These are phyloP conservation scores for Agelaius tricolor DNA, from an alignment of 2,113 vertebrate species.

Conservation along the genomic window DNA sequence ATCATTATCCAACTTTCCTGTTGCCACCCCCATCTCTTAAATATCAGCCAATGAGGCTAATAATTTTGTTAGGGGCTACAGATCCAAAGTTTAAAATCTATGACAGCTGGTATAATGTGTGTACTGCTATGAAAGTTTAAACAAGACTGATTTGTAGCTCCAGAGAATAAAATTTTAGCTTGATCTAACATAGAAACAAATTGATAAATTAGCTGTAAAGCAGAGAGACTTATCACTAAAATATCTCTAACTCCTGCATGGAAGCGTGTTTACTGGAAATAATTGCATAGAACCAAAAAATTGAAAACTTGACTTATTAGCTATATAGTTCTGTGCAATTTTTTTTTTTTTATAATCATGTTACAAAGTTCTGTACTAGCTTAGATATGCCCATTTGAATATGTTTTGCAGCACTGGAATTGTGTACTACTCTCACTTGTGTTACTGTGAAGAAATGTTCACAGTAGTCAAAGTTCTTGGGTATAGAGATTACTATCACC, in stretches of 20 bases:
- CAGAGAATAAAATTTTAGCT: neutral
- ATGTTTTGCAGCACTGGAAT: neutral
- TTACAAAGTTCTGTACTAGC: neutral
- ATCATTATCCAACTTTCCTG: neutral
- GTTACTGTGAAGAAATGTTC: neutral
- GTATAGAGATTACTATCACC: neutral
- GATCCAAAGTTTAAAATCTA: neutral
- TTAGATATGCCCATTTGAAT: neutral
- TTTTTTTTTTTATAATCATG: neutral
- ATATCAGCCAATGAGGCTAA: neutral
- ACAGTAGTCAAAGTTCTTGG: neutral
- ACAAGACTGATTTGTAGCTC: neutral
- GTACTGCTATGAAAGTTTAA: neutral
- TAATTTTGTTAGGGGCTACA: neutral
- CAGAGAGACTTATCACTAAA: neutral
- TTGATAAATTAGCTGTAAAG: neutral
- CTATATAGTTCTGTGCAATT: neutral
- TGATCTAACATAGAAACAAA: neutral
- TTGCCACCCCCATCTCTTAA: fast-evolving
- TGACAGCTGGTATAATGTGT: neutral
- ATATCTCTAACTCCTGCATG: neutral
- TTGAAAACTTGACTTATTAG: neutral
- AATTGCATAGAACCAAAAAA: neutral
- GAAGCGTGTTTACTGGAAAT: neutral
- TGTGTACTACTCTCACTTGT: neutral